These are phyloP conservation scores for Escarpia spicata DNA, from an alignment of 2,888 invertebrate genomes.

Conservation along the genomic window DNA sequence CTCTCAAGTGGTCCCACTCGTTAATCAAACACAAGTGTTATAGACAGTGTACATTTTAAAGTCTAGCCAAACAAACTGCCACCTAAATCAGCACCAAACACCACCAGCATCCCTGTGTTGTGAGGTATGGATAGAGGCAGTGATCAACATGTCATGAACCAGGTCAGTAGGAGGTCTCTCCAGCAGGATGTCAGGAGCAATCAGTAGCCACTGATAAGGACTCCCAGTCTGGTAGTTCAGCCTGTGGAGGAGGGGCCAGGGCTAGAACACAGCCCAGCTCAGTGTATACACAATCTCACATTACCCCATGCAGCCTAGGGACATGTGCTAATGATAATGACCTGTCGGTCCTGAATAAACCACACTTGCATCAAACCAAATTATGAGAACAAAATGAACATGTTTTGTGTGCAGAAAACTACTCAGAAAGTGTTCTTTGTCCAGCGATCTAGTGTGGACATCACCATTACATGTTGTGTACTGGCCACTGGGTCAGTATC, in stretches of 20 bases:
- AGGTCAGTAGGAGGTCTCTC: not conserved
- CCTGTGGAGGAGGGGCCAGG: not conserved
- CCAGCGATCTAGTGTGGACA: not conserved
- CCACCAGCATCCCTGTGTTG: not conserved
- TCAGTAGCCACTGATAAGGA: not conserved
- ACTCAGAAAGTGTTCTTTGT: not conserved
- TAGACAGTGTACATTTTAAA: not conserved
- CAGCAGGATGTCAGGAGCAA: not conserved
- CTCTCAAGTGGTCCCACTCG: not conserved
- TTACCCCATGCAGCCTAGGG: not conserved
- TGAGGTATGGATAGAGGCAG: not conserved
- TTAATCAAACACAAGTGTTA: not conserved
- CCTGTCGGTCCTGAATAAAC: not conserved
- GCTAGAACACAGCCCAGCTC: not conserved
- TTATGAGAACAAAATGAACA: not conserved
- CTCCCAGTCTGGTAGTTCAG: not conserved
- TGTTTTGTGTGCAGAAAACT: not conserved
- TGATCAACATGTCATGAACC: not conserved
- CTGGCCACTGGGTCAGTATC: not conserved
- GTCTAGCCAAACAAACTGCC: not conserved
- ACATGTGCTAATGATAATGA: not conserved
- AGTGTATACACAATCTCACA: not conserved
- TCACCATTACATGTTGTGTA: not conserved
- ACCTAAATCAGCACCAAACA: not conserved
- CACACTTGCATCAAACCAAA: not conserved